phyloP scores from a whole-genome alignment of 2,113 vertebrate species.

The Xenopus borealis region DNA sequence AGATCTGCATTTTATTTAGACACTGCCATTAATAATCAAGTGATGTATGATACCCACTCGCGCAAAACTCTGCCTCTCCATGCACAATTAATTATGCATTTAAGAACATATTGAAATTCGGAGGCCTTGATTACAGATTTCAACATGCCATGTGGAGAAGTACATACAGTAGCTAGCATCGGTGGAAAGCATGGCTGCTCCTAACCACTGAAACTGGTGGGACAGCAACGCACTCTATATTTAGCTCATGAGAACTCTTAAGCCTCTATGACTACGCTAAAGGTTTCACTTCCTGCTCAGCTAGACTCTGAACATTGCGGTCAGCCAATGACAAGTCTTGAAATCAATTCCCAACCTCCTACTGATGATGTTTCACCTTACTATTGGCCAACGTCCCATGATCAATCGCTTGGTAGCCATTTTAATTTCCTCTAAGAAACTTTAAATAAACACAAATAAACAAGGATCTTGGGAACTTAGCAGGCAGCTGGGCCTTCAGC shows the following conservation, averaged over 20 bases:
- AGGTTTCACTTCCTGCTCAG: too few species aligned
- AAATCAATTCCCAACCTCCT: not conserved
- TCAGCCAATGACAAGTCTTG: not conserved
- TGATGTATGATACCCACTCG: constrained; percentile 74
- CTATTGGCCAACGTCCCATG: not conserved
- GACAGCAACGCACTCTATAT: too few species aligned
- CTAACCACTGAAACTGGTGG: too few species aligned
- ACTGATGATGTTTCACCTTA: not conserved
- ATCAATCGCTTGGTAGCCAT: not conserved
- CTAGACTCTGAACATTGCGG: too few species aligned
- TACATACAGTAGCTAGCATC: too few species aligned
- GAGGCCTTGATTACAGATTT: not conserved
- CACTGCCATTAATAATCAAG: constrained; percentile 78
- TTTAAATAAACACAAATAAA: constrained; percentile 1
- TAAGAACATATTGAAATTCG: constrained; percentile 72
- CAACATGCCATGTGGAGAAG: too few species aligned
- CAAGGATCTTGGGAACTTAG: not conserved
- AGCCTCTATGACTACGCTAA: too few species aligned
- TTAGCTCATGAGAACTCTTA: too few species aligned
- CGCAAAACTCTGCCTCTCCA: constrained; percentile 67
- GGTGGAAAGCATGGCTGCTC: not conserved
- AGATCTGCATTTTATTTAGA: constrained; percentile 81
- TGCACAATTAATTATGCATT: constrained; percentile 75
- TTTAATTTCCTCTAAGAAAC: not conserved
- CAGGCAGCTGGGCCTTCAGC: not conserved